Percentiles rank a stretch among this genome's conserved stretches.
These are phyloP conservation scores for Acleris emargana DNA, from an alignment of 2,888 invertebrate species.

Conservation along the genomic window DNA sequence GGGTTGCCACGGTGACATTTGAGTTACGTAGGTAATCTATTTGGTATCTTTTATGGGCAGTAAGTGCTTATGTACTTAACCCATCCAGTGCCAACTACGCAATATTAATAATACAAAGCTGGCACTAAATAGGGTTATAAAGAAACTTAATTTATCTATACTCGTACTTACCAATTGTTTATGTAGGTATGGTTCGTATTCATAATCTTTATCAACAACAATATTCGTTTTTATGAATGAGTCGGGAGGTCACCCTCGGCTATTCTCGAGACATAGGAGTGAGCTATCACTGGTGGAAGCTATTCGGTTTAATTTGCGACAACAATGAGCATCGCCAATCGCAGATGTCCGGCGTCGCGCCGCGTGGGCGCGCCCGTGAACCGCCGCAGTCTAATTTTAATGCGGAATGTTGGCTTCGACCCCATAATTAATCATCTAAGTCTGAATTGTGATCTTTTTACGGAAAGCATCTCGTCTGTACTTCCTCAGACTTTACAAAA, in stretches of 20 bases:
- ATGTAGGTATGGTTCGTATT: too few species aligned
- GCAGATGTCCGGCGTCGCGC: conserved; percentile 41
- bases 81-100: too few species aligned
- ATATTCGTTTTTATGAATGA: conserved; percentile 27
- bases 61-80: background rate
- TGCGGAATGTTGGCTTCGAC: conserved; percentile 70
- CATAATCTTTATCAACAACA: conserved; percentile 4
- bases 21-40: conserved; percentile 24
- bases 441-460: conserved; percentile 56
- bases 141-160: background rate
- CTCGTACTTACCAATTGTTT: background rate
- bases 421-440: conserved; percentile 66
- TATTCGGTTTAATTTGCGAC: conserved; percentile 28
- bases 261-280: conserved; percentile 24
- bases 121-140: too few species aligned
- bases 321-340: conserved; percentile 42
- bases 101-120: too few species aligned
- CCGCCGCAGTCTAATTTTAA: conserved; percentile 67
- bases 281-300: conserved; percentile 16
- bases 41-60: background rate
- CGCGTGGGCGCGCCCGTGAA: conserved; percentile 67
- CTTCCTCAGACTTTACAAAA: conserved; percentile 32
- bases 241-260: conserved; percentile 18
- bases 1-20: conserved; percentile 22
- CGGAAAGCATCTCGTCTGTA: conserved; percentile 43